phyloP scores from a whole-genome alignment of 2,888 invertebrate genomes.

The Tetheella fluctuosa region DNA sequence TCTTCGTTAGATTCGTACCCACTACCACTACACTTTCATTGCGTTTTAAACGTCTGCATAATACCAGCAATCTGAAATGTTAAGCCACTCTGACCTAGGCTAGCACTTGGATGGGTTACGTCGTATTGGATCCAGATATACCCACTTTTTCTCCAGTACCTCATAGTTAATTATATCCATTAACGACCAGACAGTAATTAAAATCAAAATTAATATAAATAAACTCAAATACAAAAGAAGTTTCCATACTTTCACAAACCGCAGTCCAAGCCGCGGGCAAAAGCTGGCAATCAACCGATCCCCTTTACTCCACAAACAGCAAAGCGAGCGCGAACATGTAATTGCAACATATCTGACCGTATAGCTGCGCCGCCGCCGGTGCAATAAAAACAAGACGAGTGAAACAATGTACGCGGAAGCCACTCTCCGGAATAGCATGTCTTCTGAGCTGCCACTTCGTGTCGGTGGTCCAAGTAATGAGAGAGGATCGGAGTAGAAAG shows the following conservation, averaged over 20 bases:
- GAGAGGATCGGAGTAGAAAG: constrained; percentile 11
- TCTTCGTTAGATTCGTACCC: too few relatives aligned
- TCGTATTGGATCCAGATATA: too few relatives aligned
- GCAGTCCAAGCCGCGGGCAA: background rate
- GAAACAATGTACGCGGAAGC: constrained; percentile 52
- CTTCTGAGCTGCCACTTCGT: constrained; percentile 17
- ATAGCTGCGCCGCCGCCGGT: constrained; percentile 13
- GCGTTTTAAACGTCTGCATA: too few relatives aligned
- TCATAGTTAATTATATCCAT: too few relatives aligned
- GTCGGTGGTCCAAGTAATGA: constrained; percentile 19
- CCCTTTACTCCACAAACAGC: background rate
- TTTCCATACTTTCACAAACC: background rate
- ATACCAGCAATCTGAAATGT: too few relatives aligned
- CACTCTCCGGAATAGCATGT: constrained; percentile 51
- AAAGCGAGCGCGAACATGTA: background rate
- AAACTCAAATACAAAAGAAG: background rate
- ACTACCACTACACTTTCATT: too few relatives aligned
- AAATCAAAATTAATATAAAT: background rate
- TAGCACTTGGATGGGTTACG: too few relatives aligned
- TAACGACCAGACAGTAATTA: too few relatives aligned
- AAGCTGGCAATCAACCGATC: background rate
- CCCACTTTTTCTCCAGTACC: too few relatives aligned
- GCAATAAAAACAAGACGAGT: constrained; percentile 35
- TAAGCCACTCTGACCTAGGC: too few relatives aligned
- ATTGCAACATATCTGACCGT: constrained; percentile 11